A percentile compares a stretch with the other conserved stretches of the same genome.
These are phyloP conservation scores for Diachrysia chrysitis DNA, from an alignment of 2,888 invertebrate genomes.

Conservation along the genomic window DNA sequence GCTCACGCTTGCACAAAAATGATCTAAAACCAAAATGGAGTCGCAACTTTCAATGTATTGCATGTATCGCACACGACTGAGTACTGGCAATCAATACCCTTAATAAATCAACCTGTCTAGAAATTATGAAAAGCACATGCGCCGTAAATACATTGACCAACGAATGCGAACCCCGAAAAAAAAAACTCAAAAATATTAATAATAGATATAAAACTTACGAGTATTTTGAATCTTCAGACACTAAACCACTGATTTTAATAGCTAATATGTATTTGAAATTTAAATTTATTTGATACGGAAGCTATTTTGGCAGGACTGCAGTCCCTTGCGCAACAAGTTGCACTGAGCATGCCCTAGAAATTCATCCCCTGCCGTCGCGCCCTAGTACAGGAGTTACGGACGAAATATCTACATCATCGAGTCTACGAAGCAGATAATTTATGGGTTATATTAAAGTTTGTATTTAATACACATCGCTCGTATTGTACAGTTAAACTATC, in stretches of 20 bases:
- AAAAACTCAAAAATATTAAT: not conserved
- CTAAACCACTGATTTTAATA: constrained; percentile 2
- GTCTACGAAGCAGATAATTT: not conserved
- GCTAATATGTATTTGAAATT: not conserved
- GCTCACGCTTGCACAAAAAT: not conserved
- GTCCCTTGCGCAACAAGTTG: not conserved
- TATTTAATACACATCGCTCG: not conserved
- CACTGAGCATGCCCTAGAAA: not conserved
- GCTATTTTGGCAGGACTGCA: not conserved
- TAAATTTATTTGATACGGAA: not conserved
- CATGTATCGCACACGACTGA: not conserved
- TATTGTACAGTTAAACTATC: not conserved
- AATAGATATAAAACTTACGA: not conserved
- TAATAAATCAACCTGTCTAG: constrained; percentile 6
- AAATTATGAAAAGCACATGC: constrained; percentile 1
- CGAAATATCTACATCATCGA: not conserved
- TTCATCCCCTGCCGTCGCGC: not conserved
- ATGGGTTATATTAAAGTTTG: not conserved
- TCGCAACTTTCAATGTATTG: not conserved
- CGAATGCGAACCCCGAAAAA: not conserved
- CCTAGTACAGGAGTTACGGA: not conserved
- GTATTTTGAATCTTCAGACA: not conserved
- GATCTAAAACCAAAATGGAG: not conserved
- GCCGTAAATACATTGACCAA: not conserved
- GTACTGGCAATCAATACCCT: constrained; percentile 5